Evolutionary conservation across 2,113 vertebrate species (phyloP).

Genomic region (Gymnarchus niloticus): DNA sequence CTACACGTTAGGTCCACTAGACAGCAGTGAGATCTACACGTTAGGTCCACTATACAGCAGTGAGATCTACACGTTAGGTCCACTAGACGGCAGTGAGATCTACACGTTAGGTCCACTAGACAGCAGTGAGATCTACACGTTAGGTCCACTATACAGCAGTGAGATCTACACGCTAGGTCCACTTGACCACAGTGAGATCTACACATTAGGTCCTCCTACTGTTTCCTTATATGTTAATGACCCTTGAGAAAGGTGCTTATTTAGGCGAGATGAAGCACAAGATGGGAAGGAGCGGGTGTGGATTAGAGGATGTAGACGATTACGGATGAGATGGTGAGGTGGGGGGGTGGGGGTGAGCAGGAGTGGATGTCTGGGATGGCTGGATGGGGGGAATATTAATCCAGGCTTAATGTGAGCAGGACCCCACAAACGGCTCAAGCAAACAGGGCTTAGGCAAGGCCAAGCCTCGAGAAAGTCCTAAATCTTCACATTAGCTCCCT

Average conservation of each 20-base stretch:
- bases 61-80: too few relatives aligned
- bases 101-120: too few relatives aligned
- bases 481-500: constrained; percentile 95
- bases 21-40: too few relatives aligned
- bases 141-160: too few relatives aligned
- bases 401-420: constrained; percentile 93
- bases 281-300: constrained; percentile 81
- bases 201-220: constrained; percentile 57
- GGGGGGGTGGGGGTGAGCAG: too few relatives aligned
- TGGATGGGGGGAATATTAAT: constrained; percentile 98
- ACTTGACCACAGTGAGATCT: constrained; percentile 46
- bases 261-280: constrained; percentile 82
- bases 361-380: constrained; percentile 75
- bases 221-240: constrained; percentile 65
- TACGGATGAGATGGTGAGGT: constrained; percentile 60
- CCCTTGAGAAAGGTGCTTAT: constrained; percentile 81
- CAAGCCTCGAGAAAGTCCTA: constrained; percentile 88
- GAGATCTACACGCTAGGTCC: constrained; percentile 42
- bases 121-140: too few relatives aligned
- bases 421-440: constrained; percentile 83
- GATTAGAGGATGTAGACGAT: constrained; percentile 81
- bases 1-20: too few relatives aligned
- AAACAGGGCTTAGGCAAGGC: constrained; percentile 86
- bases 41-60: too few relatives aligned
- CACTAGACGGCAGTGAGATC: too few relatives aligned